Percentiles rank a stretch among this genome's conserved stretches.
These are phyloP conservation scores for Micrastur ruficollis DNA, from an alignment of 2,797 vertebrate species.

Conservation along the genomic window DNA sequence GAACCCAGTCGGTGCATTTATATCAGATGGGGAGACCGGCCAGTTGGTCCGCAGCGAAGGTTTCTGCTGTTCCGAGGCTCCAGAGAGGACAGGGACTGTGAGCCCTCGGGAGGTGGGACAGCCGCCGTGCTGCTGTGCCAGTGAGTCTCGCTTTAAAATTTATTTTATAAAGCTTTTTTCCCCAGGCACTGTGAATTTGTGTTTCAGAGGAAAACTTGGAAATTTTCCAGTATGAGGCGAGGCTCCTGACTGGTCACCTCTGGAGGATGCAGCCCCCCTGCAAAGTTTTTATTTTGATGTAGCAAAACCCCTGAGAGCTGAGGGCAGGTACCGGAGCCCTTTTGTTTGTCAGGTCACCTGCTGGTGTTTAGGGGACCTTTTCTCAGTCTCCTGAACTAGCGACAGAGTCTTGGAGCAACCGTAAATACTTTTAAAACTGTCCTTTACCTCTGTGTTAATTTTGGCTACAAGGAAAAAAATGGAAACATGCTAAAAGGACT, in stretches of 20 bases:
- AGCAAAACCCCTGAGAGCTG: neutral
- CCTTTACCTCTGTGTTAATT: neutral
- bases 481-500: neutral
- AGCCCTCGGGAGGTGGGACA: neutral
- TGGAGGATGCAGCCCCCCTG: neutral
- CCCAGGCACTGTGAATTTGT: no score
- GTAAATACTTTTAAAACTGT: neutral
- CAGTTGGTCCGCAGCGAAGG: rapidly evolving
- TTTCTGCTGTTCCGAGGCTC: neutral
- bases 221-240: no score
- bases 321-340: neutral
- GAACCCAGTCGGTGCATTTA: rapidly evolving
- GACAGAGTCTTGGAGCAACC: neutral
- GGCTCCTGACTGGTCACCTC: neutral
- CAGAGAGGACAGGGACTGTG: no score
- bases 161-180: neutral
- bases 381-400: neutral
- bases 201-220: neutral
- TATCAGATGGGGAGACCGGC: rapidly evolving
- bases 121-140: no score
- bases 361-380: neutral
- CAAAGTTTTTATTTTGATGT: neutral
- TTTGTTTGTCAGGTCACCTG: neutral
- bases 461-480: neutral
- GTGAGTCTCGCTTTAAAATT: neutral